A percentile compares a stretch with the other conserved stretches of the same genome.
Evolutionary conservation across 2,888 invertebrate species (phyloP).

Genomic region (Chelonus formosanus): DNA sequence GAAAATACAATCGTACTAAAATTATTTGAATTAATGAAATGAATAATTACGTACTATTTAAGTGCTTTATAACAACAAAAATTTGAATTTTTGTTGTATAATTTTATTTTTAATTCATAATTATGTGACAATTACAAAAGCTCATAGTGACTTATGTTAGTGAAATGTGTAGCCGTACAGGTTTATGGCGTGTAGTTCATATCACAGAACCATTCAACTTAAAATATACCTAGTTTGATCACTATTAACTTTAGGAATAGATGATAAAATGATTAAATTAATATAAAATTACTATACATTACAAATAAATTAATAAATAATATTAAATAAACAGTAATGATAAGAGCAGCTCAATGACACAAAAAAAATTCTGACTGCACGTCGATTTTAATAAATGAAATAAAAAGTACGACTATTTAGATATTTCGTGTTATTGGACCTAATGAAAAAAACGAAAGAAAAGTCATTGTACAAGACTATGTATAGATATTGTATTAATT

Average conservation of each 20-base stretch:
- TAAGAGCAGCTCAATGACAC: slow-evolving; percentile 62
- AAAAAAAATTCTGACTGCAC: slow-evolving; percentile 39
- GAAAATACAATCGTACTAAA: too few relatives aligned
- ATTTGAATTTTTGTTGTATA: too few relatives aligned
- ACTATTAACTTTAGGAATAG: not conserved
- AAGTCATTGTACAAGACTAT: slow-evolving; percentile 54
- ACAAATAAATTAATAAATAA: slow-evolving; percentile 44
- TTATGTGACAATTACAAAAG: too few relatives aligned
- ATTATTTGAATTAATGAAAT: too few relatives aligned
- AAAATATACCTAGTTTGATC: slow-evolving; percentile 25
- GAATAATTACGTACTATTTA: too few relatives aligned
- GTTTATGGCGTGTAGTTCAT: slow-evolving; percentile 31
- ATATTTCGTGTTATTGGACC: slow-evolving; percentile 49
- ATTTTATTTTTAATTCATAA: too few relatives aligned
- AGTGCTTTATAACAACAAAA: too few relatives aligned
- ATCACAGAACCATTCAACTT: slow-evolving; percentile 34
- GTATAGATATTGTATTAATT: slow-evolving; percentile 55
- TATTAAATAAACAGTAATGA: slow-evolving; percentile 51
- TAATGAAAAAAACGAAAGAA: slow-evolving; percentile 34
- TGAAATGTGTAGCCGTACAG: slow-evolving; percentile 22
- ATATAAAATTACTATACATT: slow-evolving; percentile 15
- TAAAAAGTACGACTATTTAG: slow-evolving; percentile 49
- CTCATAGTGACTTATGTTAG: too few relatives aligned
- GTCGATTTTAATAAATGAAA: not conserved
- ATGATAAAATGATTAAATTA: slow-evolving; percentile 2